A percentile compares a stretch with the other conserved stretches of the same genome.
Conservation (phyloP, 2,888 invertebrate genomes). For the Drosophila borborema region DNA sequence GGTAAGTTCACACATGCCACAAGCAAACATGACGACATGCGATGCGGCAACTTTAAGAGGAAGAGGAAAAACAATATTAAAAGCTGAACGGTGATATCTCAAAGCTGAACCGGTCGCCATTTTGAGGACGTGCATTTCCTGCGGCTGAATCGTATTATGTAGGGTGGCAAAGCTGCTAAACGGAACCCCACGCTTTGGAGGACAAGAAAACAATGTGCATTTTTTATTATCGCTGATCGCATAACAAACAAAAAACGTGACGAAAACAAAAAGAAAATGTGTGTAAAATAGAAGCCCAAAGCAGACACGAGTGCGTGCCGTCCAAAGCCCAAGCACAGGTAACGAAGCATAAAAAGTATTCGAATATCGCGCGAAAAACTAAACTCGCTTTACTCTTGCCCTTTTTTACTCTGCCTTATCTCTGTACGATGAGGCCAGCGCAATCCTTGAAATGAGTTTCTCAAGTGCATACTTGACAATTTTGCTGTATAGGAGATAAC, state of each 20-base stretch:
- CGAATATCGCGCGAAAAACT: conserved; percentile 31
- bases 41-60: conserved; percentile 24
- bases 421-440: conserved; percentile 6
- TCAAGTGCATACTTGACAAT: conserved; percentile 59
- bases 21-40: conserved; percentile 38
- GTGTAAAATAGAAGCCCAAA: conserved; percentile 13
- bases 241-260: conserved; percentile 67
- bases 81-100: conserved; percentile 12
- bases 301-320: conserved; percentile 5
- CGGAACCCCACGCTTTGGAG: not conserved
- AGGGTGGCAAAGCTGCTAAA: conserved; percentile 17
- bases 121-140: conserved; percentile 78
- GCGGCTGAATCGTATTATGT: conserved; percentile 31
- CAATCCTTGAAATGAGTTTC: conserved; percentile 55
- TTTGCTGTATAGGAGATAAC: conserved; percentile 53
- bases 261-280: conserved; percentile 64
- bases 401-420: conserved; percentile 26
- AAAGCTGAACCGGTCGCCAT: conserved; percentile 46
- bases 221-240: conserved; percentile 57
- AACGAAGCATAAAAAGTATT: conserved; percentile 61
- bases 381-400: conserved; percentile 3
- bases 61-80: conserved; percentile 39
- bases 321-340: conserved; percentile 32
- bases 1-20: conserved; percentile 56
- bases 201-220: conserved; percentile 54